Conservation (phyloP, 2,888 invertebrate species). For the Osmoderma eremita region DNA sequence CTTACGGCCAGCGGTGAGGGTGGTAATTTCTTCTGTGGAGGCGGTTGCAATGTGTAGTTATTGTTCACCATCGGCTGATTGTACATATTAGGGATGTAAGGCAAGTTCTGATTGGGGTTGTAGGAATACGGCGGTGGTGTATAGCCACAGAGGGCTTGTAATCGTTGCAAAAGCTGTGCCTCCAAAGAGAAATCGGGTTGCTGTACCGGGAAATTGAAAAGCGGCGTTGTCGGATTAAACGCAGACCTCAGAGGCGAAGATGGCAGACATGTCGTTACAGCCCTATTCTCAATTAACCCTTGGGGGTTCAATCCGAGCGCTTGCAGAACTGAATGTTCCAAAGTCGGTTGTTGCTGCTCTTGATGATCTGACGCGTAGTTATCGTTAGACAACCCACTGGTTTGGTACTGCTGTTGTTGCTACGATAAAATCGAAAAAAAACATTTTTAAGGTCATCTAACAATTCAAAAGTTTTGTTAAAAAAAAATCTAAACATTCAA, state of each 20-base stretch:
- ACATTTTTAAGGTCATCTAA: not conserved
- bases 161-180: constrained; percentile 65
- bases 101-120: constrained; percentile 51
- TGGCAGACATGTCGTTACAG: constrained; percentile 58
- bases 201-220: constrained; percentile 58
- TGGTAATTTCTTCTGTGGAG: constrained; percentile 59
- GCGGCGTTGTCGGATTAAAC: constrained; percentile 56
- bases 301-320: constrained; percentile 56
- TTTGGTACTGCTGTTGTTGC: constrained; percentile 49
- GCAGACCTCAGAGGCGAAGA: constrained; percentile 59
- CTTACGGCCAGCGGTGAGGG: constrained; percentile 56
- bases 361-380: constrained; percentile 48
- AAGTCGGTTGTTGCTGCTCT: constrained; percentile 30
- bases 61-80: constrained; percentile 55
- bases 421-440: constrained; percentile 11
- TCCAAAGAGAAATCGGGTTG: constrained; percentile 57
- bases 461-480: not conserved
- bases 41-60: constrained; percentile 58
- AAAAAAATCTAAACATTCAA: constrained; percentile 16
- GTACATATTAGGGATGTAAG: constrained; percentile 52
- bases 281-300: constrained; percentile 60
- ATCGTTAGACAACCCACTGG: constrained; percentile 42
- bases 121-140: constrained; percentile 55
- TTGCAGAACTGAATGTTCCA: constrained; percentile 57
- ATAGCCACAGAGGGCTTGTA: constrained; percentile 66